Evolutionary conservation across 1,140 invertebrate genomes (phyloP), one percentile per base, ranked within the genome.

Genomic region (Hypothenemus hampei): DNA sequence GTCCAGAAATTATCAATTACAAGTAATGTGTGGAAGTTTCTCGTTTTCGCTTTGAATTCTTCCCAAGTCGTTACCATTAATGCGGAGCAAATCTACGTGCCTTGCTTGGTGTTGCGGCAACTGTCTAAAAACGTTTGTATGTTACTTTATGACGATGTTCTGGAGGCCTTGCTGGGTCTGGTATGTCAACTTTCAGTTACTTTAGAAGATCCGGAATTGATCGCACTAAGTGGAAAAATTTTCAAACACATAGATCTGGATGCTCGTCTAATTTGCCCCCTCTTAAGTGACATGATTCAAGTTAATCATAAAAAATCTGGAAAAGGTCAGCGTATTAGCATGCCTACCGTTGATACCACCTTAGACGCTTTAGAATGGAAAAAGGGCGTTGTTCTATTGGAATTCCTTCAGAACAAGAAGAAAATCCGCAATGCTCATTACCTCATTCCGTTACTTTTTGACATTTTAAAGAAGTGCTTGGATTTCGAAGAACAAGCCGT

Each of bases 341-440:
- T 76, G 64, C 65, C 77, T 11, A 75, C 77, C 45, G 73, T 78
- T 35, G 78, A 80, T 65, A 68, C 81, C 19, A 68, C 81, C 19
- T 75, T 81, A 21, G 82, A 81, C 62, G 82, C 74, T 0, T 61
- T 73, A 1, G 75, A 81, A 52, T 95, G 91, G 90, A 86, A 84
- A 67, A 72, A 86, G 24, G 85, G 90, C 1, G 79, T 87, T 29
- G 81, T 85, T 0, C 68, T 93, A 0, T 66, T 97, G 1, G 92
- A 96, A 73, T 82, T 91, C 52, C 75, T 93, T 6, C 92, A 97
- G 69, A 81, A 77, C 55, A 90, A 89, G 66, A 89, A 89, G 60
- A 85, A 85, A 65, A 78, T 92, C 54, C 66, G 79, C 0, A 81
- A 86, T 59, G 76, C 81, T 20, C 72, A 81, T 16, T 47, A 78